phyloP scores from a whole-genome alignment of 2,888 invertebrate species.

The Stenolophus ochropezus region DNA sequence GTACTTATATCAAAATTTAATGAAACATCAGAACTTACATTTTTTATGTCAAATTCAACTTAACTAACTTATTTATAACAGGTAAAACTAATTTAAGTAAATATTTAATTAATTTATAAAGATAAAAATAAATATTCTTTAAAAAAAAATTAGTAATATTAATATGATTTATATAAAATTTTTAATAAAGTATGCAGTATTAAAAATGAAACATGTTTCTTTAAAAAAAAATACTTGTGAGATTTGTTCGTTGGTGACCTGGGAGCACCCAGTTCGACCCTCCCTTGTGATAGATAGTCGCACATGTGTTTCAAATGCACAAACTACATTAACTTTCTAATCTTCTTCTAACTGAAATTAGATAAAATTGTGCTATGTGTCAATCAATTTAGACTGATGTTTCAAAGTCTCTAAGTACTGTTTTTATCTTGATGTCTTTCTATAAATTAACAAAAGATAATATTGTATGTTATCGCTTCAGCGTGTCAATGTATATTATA shows the following conservation, averaged over 20 bases:
- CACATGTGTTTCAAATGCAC: conserved; percentile 47
- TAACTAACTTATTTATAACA: too few relatives aligned
- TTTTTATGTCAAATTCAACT: too few relatives aligned
- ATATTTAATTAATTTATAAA: too few relatives aligned
- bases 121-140: too few relatives aligned
- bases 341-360: conserved; percentile 29
- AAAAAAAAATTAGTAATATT: too few relatives aligned
- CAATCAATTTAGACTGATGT: conserved; percentile 59
- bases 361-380: conserved; percentile 54
- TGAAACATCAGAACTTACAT: too few relatives aligned
- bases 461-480: conserved; percentile 39
- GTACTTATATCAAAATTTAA: too few relatives aligned
- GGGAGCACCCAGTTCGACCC: background rate
- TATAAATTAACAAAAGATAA: conserved; percentile 20
- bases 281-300: conserved; percentile 41
- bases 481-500: conserved; percentile 45
- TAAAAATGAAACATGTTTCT: too few relatives aligned
- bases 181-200: too few relatives aligned
- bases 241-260: background rate
- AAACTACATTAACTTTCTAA: conserved; percentile 21
- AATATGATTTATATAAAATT: too few relatives aligned
- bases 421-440: conserved; percentile 50
- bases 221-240: too few relatives aligned
- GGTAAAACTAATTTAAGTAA: too few relatives aligned
- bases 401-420: conserved; percentile 35